phyloP scores from a whole-genome alignment of 2,797 vertebrate species.

The Pangasius larnaudii region DNA sequence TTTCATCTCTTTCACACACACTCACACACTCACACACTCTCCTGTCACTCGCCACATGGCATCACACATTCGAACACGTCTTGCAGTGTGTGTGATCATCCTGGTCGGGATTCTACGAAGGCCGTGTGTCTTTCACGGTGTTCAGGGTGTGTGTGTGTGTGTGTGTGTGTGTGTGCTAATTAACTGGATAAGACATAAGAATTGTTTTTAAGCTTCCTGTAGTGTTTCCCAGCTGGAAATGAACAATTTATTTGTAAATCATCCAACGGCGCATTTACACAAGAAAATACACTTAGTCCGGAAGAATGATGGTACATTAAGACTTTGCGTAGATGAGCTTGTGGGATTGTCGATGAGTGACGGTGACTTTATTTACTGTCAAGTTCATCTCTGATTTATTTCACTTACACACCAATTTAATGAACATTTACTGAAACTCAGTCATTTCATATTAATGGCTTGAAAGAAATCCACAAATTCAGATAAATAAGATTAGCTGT shows the following conservation, averaged over 20 bases:
- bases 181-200: neutral
- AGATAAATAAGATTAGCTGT: neutral
- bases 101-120: neutral
- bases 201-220: neutral
- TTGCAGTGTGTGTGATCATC: constrained; percentile 5
- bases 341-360: neutral
- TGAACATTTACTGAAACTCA: neutral
- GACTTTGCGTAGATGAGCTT: neutral
- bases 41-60: neutral
- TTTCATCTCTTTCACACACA: neutral
- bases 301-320: neutral
- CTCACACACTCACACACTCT: neutral
- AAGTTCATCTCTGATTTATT: neutral
- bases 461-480: neutral
- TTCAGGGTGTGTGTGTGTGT: neutral
- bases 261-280: neutral
- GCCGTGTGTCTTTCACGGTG: neutral
- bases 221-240: neutral
- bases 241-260: neutral
- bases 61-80: neutral
- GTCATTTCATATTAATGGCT: neutral
- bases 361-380: neutral
- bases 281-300: neutral
- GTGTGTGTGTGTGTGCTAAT: neutral
- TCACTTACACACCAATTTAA: neutral